phyloP scores from a whole-genome alignment of 2,113 vertebrate species.

The Pluvialis apricaria region DNA sequence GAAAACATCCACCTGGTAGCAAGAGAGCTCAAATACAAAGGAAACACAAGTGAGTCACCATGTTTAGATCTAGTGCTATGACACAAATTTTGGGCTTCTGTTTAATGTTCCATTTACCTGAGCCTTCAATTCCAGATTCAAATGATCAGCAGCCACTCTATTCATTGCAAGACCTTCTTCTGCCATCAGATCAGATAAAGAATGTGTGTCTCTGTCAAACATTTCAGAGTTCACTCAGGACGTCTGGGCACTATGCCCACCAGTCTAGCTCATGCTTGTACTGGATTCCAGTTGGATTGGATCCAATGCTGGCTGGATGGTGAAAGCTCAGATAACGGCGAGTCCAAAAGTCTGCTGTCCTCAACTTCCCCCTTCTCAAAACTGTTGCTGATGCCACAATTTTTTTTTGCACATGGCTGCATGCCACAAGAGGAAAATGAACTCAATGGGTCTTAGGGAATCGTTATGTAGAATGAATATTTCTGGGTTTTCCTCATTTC shows the following conservation, averaged over 20 bases:
- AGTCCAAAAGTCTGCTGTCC: background rate
- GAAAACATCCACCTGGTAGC: background rate
- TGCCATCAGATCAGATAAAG: background rate
- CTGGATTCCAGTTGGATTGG: background rate
- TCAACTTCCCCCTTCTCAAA: background rate
- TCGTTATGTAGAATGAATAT: background rate
- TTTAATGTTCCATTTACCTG: background rate
- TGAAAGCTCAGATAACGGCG: background rate
- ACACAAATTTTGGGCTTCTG: background rate
- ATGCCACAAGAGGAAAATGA: background rate
- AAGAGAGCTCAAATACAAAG: background rate
- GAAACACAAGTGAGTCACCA: background rate
- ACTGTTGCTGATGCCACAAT: background rate
- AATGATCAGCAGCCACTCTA: background rate
- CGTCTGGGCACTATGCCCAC: background rate
- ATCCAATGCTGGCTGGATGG: background rate
- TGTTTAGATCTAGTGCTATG: rapidly evolving
- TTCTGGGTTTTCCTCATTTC: background rate
- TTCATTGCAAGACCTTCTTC: background rate
- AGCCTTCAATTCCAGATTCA: background rate
- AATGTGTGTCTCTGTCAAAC: background rate
- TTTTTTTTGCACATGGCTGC: background rate
- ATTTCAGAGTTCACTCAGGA: conserved; percentile 9
- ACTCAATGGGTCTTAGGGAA: background rate
- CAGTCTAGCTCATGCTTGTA: background rate